Conservation (phyloP, 2,797 vertebrate species). For the Neoniphon sammara region DNA sequence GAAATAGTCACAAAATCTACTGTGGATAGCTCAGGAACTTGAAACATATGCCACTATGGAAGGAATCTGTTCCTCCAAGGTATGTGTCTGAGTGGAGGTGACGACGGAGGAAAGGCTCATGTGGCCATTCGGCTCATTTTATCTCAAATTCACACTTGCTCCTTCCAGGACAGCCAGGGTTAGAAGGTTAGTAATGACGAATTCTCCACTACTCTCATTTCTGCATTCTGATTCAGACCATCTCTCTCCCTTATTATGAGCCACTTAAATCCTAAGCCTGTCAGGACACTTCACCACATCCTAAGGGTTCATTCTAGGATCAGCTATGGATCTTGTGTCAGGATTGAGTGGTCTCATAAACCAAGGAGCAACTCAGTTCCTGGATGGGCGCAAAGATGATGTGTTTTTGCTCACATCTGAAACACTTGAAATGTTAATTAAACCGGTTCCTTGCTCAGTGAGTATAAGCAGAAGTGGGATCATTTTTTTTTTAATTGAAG, state of each 20-base stretch:
- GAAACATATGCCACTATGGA: too few species aligned
- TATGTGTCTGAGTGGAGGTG: neutral
- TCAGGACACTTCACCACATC: slow-evolving; percentile 23
- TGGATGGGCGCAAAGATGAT: slow-evolving; percentile 50
- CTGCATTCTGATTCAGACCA: slow-evolving; percentile 28
- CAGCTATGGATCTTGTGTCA: slow-evolving; percentile 17
- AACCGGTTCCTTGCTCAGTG: slow-evolving; percentile 28
- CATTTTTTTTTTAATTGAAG: slow-evolving; percentile 34
- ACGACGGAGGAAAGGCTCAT: neutral
- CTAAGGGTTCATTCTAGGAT: slow-evolving; percentile 17
- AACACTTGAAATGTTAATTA: slow-evolving; percentile 68
- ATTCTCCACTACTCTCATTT: slow-evolving; percentile 30
- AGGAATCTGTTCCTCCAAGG: neutral
- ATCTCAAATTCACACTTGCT: slow-evolving; percentile 3
- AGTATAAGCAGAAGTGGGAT: slow-evolving; percentile 37
- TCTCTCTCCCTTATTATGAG: neutral
- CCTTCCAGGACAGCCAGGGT: neutral
- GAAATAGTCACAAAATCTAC: too few species aligned
- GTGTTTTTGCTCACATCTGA: slow-evolving; percentile 44
- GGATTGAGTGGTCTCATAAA: slow-evolving; percentile 75
- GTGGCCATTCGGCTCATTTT: slow-evolving; percentile 4
- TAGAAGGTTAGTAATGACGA: neutral
- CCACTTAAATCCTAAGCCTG: slow-evolving; percentile 23
- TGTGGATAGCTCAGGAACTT: too few species aligned
- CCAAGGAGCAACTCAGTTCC: slow-evolving; percentile 44